Conservation (phyloP, 2,888 invertebrate species). For the Lingula anatina region DNA sequence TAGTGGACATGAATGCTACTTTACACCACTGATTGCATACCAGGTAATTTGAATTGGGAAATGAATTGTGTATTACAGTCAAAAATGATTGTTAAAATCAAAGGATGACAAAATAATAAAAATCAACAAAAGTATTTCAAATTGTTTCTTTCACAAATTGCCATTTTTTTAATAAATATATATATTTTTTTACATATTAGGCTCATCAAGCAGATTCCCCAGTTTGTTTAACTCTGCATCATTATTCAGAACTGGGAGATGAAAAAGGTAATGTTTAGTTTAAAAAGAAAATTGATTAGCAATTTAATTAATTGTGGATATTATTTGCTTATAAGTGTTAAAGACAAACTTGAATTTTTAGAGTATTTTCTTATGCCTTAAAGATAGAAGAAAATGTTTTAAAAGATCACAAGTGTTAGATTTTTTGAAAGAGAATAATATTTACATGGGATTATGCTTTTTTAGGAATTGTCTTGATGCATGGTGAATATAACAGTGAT, state of each 20-base stretch:
- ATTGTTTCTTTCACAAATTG: too few relatives aligned
- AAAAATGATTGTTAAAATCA: too few relatives aligned
- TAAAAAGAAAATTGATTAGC: not conserved
- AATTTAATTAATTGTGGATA: not conserved
- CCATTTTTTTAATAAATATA: not conserved
- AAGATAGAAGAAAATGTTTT: too few relatives aligned
- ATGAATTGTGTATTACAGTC: too few relatives aligned
- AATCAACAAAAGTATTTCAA: too few relatives aligned
- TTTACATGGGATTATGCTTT: too few relatives aligned
- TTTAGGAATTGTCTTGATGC: conserved; percentile 45
- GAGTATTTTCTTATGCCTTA: too few relatives aligned
- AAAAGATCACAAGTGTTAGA: too few relatives aligned
- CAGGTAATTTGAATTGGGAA: conserved; percentile 24
- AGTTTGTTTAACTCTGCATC: conserved; percentile 36
- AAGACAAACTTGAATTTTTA: too few relatives aligned
- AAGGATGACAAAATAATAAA: too few relatives aligned
- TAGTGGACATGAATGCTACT: conserved; percentile 36
- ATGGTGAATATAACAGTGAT: conserved; percentile 40
- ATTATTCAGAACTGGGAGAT: conserved; percentile 42
- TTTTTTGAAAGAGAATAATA: too few relatives aligned
- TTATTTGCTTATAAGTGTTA: too few relatives aligned
- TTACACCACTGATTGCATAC: conserved; percentile 40
- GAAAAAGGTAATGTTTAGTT: conserved; percentile 30
- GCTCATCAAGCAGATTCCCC: conserved; percentile 41
- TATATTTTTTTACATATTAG: conserved; percentile 16